Evolutionary conservation across 2,113 vertebrate species (phyloP), one percentile per base, ranked within the genome.

Genomic region (Thymallus thymallus): DNA sequence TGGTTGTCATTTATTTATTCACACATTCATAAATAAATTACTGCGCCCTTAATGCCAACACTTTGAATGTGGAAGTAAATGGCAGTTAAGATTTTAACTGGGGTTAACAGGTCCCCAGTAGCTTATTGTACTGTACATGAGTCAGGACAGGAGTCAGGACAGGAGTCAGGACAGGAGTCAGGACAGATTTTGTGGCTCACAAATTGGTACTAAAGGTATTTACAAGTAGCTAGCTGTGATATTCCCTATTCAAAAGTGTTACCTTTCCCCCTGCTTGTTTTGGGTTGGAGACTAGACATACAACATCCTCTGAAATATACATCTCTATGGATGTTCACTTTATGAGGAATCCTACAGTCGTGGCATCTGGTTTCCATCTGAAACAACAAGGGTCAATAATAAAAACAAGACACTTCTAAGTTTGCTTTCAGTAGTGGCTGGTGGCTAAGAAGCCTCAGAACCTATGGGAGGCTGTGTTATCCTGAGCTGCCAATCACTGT

Each of bases 1-100:
- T 92, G 96, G 94, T 97, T 86, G 94, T 94, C 94, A 96, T 96
- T 96, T 95, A 95, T 96, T 96, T 96, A 96, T 97, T 95, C 91
- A n/a, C 86, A 66, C 69, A 86, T 78, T 85, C 80, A 93, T 96
- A 94, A 96, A 96, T 92, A 92, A 92, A 89, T 90, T 87, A 90
- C 85, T 79, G 55, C 76, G 20, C 32, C 14, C 72, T 83, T 70
- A 46, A 68, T 81, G 60, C 64, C 78, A 68, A 48, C 67, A 46
- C 81, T 86, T 60, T 63, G 76, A 88, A 88, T 71, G 10, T 79
- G 83, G 78, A 87, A 83, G 79, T 46, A 26, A 55, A 24, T 6
- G 7, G 13, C 35, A 7, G 29, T 66, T 66, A 10, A 30, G 7
- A 10, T 41, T 6, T 41, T 41, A 41, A 41, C 35, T 41, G 35